These are phyloP conservation scores for Leptinotarsa texana DNA, from an alignment of 1,140 invertebrate genomes.

Conservation along the genomic window DNA sequence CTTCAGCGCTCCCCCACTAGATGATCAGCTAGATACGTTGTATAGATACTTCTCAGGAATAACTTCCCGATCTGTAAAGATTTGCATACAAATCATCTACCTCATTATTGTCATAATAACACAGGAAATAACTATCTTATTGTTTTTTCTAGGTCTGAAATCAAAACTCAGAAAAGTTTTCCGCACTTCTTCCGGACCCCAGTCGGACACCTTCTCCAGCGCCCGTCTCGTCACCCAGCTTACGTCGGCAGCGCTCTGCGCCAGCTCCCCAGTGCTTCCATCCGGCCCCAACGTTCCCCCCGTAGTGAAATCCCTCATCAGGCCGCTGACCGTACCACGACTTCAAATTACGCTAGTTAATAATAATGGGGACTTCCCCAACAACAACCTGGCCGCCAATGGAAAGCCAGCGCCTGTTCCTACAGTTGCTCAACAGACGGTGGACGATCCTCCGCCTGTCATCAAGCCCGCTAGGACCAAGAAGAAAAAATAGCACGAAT, in stretches of 20 bases:
- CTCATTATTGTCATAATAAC: no score
- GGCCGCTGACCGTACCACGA: constrained; percentile 65
- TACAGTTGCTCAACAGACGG: constrained; percentile 24
- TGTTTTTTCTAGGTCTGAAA: constrained; percentile 47
- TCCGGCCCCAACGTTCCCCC: constrained; percentile 57
- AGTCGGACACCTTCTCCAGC: constrained; percentile 54
- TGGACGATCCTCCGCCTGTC: constrained; percentile 52
- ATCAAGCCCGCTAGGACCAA: constrained; percentile 52
- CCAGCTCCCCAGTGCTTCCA: constrained; percentile 65
- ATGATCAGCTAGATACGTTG: no score
- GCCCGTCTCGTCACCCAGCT: constrained; percentile 63
- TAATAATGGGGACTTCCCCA: constrained; percentile 47
- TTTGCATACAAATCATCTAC: no score
- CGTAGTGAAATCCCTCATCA: constrained; percentile 61
- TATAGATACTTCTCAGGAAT: no score
- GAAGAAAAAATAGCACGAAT: constrained; percentile 49
- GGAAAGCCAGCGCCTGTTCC: constrained; percentile 16
- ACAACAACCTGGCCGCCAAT: constrained; percentile 32
- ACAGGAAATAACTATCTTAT: no score
- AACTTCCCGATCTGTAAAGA: no score
- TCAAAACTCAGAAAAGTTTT: constrained; percentile 66
- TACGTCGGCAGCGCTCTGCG: constrained; percentile 66
- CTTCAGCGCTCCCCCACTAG: no score
- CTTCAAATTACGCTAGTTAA: constrained; percentile 58
- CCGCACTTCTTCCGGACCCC: constrained; percentile 60